Percentiles rank a stretch among this genome's conserved stretches.
Evolutionary conservation across 2,113 vertebrate species (phyloP).

Genomic region (Pholis gunnellus): DNA sequence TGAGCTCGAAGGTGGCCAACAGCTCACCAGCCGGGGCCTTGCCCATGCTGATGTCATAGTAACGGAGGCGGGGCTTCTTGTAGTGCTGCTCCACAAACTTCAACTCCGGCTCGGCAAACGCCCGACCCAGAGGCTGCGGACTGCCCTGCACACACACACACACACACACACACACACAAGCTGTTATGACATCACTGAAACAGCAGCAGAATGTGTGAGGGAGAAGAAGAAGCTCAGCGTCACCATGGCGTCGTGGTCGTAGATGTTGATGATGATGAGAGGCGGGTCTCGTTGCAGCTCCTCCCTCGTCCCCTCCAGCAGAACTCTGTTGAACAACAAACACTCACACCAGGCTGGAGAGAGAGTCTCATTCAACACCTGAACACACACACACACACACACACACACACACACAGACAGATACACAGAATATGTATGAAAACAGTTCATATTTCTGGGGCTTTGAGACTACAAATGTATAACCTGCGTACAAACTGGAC

Average conservation of each 20-base stretch:
- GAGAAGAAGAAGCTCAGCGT: neutral
- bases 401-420: conserved; percentile 26
- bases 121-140: conserved; percentile 87
- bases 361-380: conserved; percentile 90
- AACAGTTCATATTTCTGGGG: neutral
- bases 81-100: conserved; percentile 89
- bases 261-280: conserved; percentile 88
- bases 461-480: neutral
- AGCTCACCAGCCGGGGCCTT: conserved; percentile 87
- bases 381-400: conserved; percentile 29
- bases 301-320: conserved; percentile 90
- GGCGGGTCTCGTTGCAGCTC: conserved; percentile 90
- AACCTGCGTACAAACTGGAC: no score
- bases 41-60: conserved; percentile 89
- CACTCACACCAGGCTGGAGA: conserved; percentile 93
- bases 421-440: neutral
- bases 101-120: conserved; percentile 88
- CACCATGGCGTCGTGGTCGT: conserved; percentile 83
- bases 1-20: conserved; percentile 92
- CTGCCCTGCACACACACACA: conserved; percentile 78
- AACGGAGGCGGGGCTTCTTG: conserved; percentile 85
- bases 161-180: neutral
- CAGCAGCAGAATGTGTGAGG: neutral
- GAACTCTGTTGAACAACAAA: conserved; percentile 90
- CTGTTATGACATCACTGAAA: neutral